A percentile compares a stretch with the other conserved stretches of the same genome.
These are phyloP conservation scores for Halesus radiatus DNA, from an alignment of 1,140 invertebrate species.

Conservation along the genomic window DNA sequence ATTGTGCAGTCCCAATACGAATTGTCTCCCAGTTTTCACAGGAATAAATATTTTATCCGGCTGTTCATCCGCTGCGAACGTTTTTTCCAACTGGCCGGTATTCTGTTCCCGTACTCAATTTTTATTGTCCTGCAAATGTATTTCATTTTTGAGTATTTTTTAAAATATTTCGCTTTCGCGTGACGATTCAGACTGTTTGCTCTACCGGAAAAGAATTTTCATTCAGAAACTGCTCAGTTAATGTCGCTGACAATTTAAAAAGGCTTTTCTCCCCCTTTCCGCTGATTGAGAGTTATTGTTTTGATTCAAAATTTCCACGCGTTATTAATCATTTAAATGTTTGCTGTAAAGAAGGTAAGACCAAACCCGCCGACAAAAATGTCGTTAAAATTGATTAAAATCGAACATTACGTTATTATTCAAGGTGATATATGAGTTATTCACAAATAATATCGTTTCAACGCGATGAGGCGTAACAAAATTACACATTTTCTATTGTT, in stretches of 20 bases:
- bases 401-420: too few species aligned
- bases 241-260: background rate
- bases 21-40: constrained; percentile 47
- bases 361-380: too few species aligned
- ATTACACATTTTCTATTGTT: too few species aligned
- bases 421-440: too few species aligned
- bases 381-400: too few species aligned
- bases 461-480: too few species aligned
- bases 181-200: constrained; percentile 20
- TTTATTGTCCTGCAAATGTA: constrained; percentile 46
- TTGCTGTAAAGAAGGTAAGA: too few species aligned
- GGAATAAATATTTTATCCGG: constrained; percentile 50
- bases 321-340: too few species aligned
- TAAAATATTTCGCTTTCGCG: background rate
- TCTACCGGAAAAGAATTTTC: constrained; percentile 12
- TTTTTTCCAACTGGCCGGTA: constrained; percentile 42
- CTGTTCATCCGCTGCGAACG: constrained; percentile 17
- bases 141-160: constrained; percentile 19
- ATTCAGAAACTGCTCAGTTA: background rate
- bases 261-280: background rate
- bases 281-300: background rate
- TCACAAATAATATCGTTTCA: too few species aligned
- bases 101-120: constrained; percentile 20
- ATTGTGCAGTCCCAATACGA: constrained; percentile 45
- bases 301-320: too few species aligned